Evolutionary conservation across 2,113 vertebrate species (phyloP), one percentile per base, ranked within the genome.

Genomic region (Puntigrus tetrazona): DNA sequence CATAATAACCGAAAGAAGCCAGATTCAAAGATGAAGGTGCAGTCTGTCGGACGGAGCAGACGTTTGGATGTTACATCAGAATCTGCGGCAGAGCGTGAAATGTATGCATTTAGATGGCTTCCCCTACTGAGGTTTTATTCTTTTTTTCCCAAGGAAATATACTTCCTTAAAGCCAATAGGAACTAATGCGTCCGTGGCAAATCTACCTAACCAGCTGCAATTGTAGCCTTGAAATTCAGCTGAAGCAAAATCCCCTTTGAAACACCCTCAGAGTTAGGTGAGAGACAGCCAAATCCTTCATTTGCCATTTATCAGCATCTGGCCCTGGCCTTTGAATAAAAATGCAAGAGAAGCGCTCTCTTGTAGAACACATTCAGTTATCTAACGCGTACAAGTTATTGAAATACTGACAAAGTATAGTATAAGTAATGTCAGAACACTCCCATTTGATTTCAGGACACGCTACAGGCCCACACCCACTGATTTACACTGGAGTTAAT

Each of bases 171-270:
- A 74, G 52, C 34, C 14, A 70, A 22, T 20, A 55, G 52, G 82
- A 81, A 22, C 16, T 27, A 6, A 16, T 47, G 76, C 59, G 69
- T 81, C 70, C 47, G 70, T 87, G 82, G 78, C 69, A 84, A 75
- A 80, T 75, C 69, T 36, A 67, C 67, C 11, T 9, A 70, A 69
- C 81, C 14, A 70, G 55, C 55, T 81, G 82, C 74, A 47, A 80
- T 81, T 78, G 59, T 55, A 84, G 75, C 47, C 52, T 52, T 70
- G 61, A 78, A 52, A 67, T 55, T 69, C 31, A 52, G 61, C 55
- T 85, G n/a, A 52, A 52, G 73, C 63, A 85, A 83, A 87, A 78
- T 65, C 45, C 14, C 18, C 75, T 83, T 78, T 83, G 75, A n/a
- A 74, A 74, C 36, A 74, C n/a, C 83, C 76, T 74, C 57, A 16